Percentiles rank a stretch among this genome's conserved stretches.
phyloP scores from a whole-genome alignment of 1,140 invertebrate species.

The Ylistrum balloti region DNA sequence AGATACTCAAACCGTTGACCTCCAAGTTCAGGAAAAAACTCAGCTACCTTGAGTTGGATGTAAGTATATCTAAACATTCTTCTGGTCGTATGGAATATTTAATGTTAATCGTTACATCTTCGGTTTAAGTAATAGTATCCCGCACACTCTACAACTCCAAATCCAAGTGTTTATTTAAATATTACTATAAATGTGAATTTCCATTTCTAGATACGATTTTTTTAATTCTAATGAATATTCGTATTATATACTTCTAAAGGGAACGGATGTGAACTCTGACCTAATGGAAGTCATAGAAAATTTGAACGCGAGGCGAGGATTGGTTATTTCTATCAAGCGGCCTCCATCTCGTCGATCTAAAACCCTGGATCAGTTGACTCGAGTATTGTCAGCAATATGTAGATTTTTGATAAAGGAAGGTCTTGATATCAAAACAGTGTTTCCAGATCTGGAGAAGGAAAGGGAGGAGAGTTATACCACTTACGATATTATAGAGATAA shows the following conservation, averaged over 20 bases:
- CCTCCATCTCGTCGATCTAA: conserved; percentile 55
- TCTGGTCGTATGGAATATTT: too few species aligned
- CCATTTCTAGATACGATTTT: too few species aligned
- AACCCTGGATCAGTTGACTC: conserved; percentile 51
- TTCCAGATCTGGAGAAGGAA: conserved; percentile 29
- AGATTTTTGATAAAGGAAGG: conserved; percentile 7
- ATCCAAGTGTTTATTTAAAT: too few species aligned
- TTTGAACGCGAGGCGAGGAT: conserved; percentile 52
- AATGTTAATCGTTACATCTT: too few species aligned
- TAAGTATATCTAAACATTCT: conserved; percentile 37
- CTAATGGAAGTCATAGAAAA: conserved; percentile 49
- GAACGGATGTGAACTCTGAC: conserved; percentile 58
- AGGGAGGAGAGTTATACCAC: neutral
- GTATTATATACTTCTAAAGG: conserved; percentile 30
- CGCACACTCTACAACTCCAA: too few species aligned
- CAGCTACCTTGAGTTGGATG: conserved; percentile 52
- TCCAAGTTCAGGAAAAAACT: conserved; percentile 55
- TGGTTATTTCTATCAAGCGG: conserved; percentile 49
- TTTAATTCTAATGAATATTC: too few species aligned
- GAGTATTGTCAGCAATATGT: conserved; percentile 43
- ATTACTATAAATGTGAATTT: too few species aligned
- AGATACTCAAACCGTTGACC: conserved; percentile 56
- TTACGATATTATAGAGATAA: conserved; percentile 7
- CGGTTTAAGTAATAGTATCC: too few species aligned
- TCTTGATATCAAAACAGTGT: neutral